Conservation (phyloP, 1,140 invertebrate genomes). For the Temnothorax longispinosus region DNA sequence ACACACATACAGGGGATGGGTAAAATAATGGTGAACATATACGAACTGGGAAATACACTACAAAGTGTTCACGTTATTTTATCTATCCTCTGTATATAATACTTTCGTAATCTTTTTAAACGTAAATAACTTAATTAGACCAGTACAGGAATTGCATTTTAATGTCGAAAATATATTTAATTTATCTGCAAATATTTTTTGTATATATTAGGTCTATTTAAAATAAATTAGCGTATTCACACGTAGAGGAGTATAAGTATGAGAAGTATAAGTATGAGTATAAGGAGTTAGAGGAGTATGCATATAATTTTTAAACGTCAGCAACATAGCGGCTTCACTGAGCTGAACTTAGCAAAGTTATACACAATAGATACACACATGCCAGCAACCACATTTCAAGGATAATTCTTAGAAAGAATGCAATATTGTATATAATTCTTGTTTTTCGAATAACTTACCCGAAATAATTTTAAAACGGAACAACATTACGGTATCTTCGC, state of each 20-base stretch:
- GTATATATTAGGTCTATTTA: conserved; percentile 19
- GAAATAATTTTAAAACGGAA: conserved; percentile 1
- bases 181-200: conserved; percentile 34
- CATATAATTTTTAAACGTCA: background rate
- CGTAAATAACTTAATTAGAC: too few species aligned
- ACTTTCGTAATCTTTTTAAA: too few species aligned
- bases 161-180: conserved; percentile 38
- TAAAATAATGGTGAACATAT: too few species aligned
- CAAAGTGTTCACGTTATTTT: too few species aligned
- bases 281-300: too few species aligned
- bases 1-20: too few species aligned
- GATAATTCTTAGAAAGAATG: background rate
- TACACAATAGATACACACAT: background rate
- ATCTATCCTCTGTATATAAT: too few species aligned
- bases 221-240: conserved; percentile 11
- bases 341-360: background rate
- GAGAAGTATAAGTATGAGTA: too few species aligned
- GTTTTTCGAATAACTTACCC: background rate
- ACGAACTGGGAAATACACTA: too few species aligned
- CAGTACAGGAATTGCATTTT: background rate
- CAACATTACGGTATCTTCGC: background rate
- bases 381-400: background rate
- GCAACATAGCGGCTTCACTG: background rate
- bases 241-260: background rate
- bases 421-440: background rate